Base-by-base conservation (phyloP, 2,888 invertebrate species). In the Eupithecia abbreviata region DNA sequence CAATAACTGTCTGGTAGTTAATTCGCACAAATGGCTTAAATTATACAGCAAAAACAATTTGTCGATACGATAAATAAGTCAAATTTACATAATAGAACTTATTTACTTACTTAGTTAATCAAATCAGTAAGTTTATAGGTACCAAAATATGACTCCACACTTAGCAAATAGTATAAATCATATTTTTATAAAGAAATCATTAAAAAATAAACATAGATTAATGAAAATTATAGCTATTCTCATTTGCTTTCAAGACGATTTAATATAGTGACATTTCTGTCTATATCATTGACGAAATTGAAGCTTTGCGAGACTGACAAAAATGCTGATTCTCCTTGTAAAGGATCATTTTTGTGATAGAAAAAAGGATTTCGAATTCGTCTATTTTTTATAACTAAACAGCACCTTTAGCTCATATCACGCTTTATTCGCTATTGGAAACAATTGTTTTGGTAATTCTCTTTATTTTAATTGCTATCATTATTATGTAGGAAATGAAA, bases 281-380 rank as follows among this genome's bases (percentile, higher is more conserved):
- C 83, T 81, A 83, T 86, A 87, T 85, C 85, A 87, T 82, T 79
- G 90, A 90, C 88, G 82, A 86, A 89, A 88, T 90, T 90, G 87
- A 91, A 88, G 43, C 93, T 92, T 91, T 90, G 92, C 91, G 93
- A 94, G 94, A 94, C 94, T 94, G 94, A 94, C 84, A 85, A 79
- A 83, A 84, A 86, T 85, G 89, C 85, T 87, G 87, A 78, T 83
- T 84, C 81, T 92, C 93, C 94, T 94, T 93, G 75, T 86, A 89
- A 94, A 94, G 94, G 94, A 92, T 71, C 81, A 84, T 84, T 88
- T 87, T 87, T 90, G 92, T 91, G 91, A 92, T 91, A 90, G 79
- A 81, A 82, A 58, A 83, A 84, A 83, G 89, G 86, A 91, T 90
- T 88, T 85, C 86, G 76, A 90, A 88, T 90, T 90, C 88, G 83